A percentile compares a stretch with the other conserved stretches of the same genome.
phyloP scores from a whole-genome alignment of 2,888 invertebrate genomes.

The Selenia dentaria region DNA sequence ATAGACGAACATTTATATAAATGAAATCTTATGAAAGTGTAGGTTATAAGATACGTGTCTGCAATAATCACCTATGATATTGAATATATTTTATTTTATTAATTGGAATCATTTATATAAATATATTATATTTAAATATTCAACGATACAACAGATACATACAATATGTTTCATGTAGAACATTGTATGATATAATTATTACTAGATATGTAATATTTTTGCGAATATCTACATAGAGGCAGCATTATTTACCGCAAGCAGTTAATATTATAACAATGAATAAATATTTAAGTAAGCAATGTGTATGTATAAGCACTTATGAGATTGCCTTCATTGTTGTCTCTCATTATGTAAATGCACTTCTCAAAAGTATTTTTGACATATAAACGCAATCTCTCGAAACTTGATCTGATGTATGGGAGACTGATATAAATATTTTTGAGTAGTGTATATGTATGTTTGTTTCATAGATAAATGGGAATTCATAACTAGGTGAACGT shows the following conservation, averaged over 20 bases:
- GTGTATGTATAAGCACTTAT: constrained; percentile 52
- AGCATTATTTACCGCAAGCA: constrained; percentile 70
- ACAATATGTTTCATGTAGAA: constrained; percentile 58
- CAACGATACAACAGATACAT: constrained; percentile 4
- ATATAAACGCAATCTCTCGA: constrained; percentile 44
- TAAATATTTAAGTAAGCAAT: constrained; percentile 57
- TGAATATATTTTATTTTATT: constrained; percentile 33
- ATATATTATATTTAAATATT: not conserved
- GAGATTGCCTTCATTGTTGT: constrained; percentile 37
- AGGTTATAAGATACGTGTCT: constrained; percentile 10
- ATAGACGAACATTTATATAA: not conserved
- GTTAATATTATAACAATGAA: constrained; percentile 44
- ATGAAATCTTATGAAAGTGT: constrained; percentile 12
- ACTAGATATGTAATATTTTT: constrained; percentile 76
- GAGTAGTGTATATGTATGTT: constrained; percentile 34
- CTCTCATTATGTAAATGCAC: constrained; percentile 18
- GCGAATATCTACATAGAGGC: constrained; percentile 80
- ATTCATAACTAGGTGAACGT: no score
- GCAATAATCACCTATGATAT: constrained; percentile 33
- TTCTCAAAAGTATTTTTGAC: constrained; percentile 36
- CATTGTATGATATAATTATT: constrained; percentile 45
- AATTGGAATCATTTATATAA: no score
- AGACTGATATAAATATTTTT: constrained; percentile 48
- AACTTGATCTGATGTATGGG: constrained; percentile 49
- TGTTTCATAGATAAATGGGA: constrained; percentile 16